phyloP scores from a whole-genome alignment of 2,797 vertebrate species.

The Mycteria americana region DNA sequence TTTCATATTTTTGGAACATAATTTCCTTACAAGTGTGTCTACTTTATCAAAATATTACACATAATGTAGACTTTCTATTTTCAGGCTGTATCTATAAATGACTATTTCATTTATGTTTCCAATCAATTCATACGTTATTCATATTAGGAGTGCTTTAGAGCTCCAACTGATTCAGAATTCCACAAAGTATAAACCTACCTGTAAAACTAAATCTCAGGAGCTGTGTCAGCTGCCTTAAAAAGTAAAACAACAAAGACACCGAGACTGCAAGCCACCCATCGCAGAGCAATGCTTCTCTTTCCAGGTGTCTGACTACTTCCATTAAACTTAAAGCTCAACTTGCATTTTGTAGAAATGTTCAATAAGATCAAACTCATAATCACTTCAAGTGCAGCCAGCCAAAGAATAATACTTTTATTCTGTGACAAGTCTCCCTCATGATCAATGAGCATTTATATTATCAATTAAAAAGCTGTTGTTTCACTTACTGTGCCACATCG shows the following conservation, averaged over 20 bases:
- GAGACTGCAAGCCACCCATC: not conserved
- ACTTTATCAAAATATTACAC: not conserved
- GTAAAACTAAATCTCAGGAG: not conserved
- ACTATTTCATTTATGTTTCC: not conserved
- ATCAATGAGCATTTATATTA: not conserved
- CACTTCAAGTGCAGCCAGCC: not conserved
- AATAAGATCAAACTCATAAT: not conserved
- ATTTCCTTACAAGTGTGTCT: not conserved
- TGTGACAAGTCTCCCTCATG: not conserved
- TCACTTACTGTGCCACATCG: conserved; percentile 81
- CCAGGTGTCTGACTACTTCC: not conserved
- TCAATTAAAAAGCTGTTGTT: not conserved
- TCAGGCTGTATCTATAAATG: not conserved
- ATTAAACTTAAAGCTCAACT: not conserved
- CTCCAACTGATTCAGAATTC: not conserved
- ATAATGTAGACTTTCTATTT: not conserved
- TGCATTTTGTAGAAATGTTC: not conserved
- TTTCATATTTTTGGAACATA: not conserved
- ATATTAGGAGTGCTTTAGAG: not conserved
- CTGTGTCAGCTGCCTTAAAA: not conserved
- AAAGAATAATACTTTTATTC: not conserved
- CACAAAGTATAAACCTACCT: not conserved
- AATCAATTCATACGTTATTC: not conserved
- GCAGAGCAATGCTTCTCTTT: not conserved
- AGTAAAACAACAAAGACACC: not conserved